Evolutionary conservation across 2,113 vertebrate species (phyloP), one percentile per base, ranked within the genome.

Genomic region (Furnarius figulus): DNA sequence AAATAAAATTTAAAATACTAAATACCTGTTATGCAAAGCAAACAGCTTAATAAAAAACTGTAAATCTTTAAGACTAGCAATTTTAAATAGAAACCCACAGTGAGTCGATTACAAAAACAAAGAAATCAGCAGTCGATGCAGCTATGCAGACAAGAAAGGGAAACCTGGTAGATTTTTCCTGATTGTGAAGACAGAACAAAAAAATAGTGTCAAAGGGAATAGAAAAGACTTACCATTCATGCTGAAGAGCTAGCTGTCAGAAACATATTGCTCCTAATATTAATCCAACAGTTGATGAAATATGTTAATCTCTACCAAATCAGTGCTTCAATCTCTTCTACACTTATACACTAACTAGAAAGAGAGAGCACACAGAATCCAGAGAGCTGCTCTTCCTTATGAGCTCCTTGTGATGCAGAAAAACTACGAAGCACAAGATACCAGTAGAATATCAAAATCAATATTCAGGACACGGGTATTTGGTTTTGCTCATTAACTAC

Each of bases 181-280:
- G 86, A 91, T 70, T 73, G 42, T 49, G 74, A 94, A 96, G 85
- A 91, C 1, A 0, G 72, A 95, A 91, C 86, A 85, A 97, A 80
- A 97, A 88, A 70, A 79, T 7, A 87, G 28, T 93, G 72, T 55
- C 77, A 97, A 95, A 94, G 91, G 87, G 20, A 96, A 97, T 13
- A 95, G 75, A 97, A 94, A 96, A 88, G 93, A 98, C 98, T 98
- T 97, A 98, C 98, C 98, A 98, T 98, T 98, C 98, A 98, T 98
- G 98, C 92, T 98, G 98, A 98, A 97, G 97, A 95, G 73, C 93
- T 97, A 85, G 93, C 93, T 98, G 98, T 96, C 98, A 97, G 98
- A 98, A 98, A 97, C 98, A 98, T 98, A 98, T 97, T 98, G 98
- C 95, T 98, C 85, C 96, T 95, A 97, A 97, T 95, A 98, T 95